These are phyloP conservation scores for Characodon lateralis DNA, from an alignment of 2,797 vertebrate species.

Conservation along the genomic window DNA sequence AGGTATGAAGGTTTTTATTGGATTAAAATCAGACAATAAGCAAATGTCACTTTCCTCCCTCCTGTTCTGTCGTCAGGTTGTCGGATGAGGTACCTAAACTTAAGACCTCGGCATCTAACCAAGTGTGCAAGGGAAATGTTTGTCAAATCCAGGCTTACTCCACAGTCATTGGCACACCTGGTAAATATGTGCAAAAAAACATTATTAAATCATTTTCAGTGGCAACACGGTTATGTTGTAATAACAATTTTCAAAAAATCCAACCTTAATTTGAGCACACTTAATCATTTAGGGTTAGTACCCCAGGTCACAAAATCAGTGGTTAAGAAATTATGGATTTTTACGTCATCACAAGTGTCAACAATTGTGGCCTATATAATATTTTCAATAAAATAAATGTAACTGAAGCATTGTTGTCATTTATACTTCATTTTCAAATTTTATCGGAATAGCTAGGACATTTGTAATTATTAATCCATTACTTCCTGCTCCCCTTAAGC, in stretches of 20 bases:
- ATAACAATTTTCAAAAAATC: not conserved
- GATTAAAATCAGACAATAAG: slow-evolving; percentile 47
- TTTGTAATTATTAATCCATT: not conserved
- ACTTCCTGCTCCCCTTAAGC: not conserved
- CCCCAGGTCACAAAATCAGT: too few relatives aligned
- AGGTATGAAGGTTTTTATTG: slow-evolving; percentile 48
- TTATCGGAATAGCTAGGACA: not conserved
- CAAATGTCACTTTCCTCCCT: slow-evolving; percentile 41
- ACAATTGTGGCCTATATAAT: not conserved
- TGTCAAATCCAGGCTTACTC: slow-evolving; percentile 13
- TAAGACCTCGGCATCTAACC: slow-evolving; percentile 7
- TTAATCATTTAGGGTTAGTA: not conserved
- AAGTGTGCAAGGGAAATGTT: slow-evolving; percentile 20
- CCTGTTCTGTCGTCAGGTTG: slow-evolving; percentile 32
- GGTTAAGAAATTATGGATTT: not conserved
- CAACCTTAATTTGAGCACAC: not conserved
- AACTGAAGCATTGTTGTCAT: not conserved
- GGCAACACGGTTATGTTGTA: not conserved
- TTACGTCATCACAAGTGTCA: not conserved
- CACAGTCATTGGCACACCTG: not conserved
- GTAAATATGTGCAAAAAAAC: not conserved
- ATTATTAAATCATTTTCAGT: not conserved
- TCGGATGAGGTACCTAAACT: slow-evolving; percentile 23
- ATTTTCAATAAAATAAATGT: not conserved
- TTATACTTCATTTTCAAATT: not conserved